Evolutionary conservation across 1,140 invertebrate species (phyloP).

Genomic region (Papilio xuthus): DNA sequence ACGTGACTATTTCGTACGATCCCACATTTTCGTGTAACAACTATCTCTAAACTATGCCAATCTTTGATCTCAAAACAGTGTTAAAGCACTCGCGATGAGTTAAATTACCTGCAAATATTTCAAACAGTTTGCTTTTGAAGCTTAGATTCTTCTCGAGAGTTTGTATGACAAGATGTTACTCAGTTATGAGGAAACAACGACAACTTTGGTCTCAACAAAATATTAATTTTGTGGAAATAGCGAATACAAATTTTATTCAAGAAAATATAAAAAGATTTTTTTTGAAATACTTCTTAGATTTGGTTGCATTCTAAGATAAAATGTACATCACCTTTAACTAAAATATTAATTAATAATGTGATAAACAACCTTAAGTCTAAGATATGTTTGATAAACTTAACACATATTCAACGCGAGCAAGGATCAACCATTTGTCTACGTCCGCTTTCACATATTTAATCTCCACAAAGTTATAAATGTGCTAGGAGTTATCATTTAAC

Average conservation of each 20-base stretch:
- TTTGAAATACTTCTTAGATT: too few relatives aligned
- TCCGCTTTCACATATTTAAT: conserved; percentile 41
- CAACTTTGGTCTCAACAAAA: neutral
- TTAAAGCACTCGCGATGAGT: conserved; percentile 22
- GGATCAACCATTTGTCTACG: conserved; percentile 14
- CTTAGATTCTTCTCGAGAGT: neutral
- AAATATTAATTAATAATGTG: neutral
- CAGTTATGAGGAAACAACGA: neutral
- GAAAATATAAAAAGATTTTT: too few relatives aligned
- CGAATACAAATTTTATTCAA: too few relatives aligned
- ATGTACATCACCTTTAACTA: neutral
- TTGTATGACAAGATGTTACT: neutral
- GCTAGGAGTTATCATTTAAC: conserved; percentile 52
- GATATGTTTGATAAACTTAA: conserved; percentile 6
- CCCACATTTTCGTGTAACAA: conserved; percentile 10
- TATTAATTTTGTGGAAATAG: too few relatives aligned
- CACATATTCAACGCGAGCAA: conserved; percentile 14
- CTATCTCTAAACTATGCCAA: conserved; percentile 15
- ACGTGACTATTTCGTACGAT: conserved; percentile 14
- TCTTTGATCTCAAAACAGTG: conserved; percentile 24
- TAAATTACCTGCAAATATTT: conserved; percentile 23
- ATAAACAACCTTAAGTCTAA: neutral
- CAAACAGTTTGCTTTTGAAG: conserved; percentile 19
- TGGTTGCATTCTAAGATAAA: too few relatives aligned
- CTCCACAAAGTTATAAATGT: conserved; percentile 50